Evolutionary conservation across 2,113 vertebrate genomes (phyloP).

Genomic region (Notothenia rossii): DNA sequence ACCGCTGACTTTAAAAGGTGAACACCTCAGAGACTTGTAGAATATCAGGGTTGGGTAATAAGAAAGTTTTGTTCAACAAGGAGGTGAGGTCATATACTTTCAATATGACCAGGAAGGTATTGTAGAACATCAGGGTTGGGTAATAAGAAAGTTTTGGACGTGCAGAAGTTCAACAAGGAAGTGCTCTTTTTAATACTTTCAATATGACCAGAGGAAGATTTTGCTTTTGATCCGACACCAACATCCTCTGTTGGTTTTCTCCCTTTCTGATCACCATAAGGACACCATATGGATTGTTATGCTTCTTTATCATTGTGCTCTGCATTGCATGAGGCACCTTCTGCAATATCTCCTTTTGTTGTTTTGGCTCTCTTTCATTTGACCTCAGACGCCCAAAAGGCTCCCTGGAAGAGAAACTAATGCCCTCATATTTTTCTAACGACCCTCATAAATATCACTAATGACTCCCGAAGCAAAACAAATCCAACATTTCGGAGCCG

Average conservation of each 20-base stretch:
- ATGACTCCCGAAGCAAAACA: background rate
- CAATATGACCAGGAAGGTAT: too few species aligned
- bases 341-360: background rate
- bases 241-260: background rate
- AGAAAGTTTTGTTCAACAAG: slow-evolving; percentile 17
- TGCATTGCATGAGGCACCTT: background rate
- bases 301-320: background rate
- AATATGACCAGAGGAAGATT: background rate
- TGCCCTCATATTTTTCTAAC: slow-evolving; percentile 2
- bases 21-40: slow-evolving; percentile 14
- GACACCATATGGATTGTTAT: background rate
- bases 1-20: background rate
- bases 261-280: background rate
- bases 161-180: too few species aligned
- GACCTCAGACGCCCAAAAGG: too few species aligned
- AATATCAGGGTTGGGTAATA: slow-evolving; percentile 18
- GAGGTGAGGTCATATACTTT: background rate
- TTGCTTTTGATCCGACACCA: background rate
- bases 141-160: too few species aligned
- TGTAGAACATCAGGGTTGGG: too few species aligned
- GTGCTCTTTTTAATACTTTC: too few species aligned
- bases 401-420: background rate
- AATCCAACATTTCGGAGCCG: background rate
- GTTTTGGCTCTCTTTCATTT: background rate
- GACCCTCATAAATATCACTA: slow-evolving; percentile 35